These are phyloP conservation scores for Alectura lathami DNA, from an alignment of 2,113 vertebrate species.

Conservation along the genomic window DNA sequence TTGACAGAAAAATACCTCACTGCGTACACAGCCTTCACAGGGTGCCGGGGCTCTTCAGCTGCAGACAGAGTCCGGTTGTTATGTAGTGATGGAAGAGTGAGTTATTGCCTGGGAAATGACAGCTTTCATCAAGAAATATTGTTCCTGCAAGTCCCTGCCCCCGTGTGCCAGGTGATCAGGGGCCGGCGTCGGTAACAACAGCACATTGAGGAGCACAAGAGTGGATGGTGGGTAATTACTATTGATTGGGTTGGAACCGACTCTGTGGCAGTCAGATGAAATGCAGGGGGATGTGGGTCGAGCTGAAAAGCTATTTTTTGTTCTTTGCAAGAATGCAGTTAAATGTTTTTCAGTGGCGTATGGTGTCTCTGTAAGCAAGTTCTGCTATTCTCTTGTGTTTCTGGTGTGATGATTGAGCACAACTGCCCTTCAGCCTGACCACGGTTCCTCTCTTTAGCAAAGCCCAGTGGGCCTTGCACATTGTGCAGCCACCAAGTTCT, in stretches of 20 bases:
- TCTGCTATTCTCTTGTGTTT: neutral
- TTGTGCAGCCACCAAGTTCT: neutral
- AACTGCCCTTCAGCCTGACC: neutral
- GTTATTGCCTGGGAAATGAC: neutral
- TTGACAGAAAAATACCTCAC: neutral
- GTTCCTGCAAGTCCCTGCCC: neutral
- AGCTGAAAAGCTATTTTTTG: neutral
- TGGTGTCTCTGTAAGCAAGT: neutral
- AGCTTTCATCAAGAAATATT: neutral
- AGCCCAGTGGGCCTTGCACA: neutral
- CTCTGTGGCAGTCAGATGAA: neutral
- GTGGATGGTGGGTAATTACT: neutral
- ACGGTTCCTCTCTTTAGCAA: neutral
- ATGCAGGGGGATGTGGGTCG: fast-evolving
- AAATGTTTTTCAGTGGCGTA: neutral
- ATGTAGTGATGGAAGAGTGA: neutral
- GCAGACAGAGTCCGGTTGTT: neutral
- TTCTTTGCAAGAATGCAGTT: neutral
- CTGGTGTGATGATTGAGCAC: neutral
- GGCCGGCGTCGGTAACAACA: neutral
- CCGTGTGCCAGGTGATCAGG: neutral
- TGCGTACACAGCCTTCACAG: neutral
- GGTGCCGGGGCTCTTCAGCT: neutral
- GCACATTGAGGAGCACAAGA: neutral
- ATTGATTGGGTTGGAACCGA: neutral